Conservation (phyloP, 2,888 invertebrate species). For the Nephrotoma flavescens region DNA sequence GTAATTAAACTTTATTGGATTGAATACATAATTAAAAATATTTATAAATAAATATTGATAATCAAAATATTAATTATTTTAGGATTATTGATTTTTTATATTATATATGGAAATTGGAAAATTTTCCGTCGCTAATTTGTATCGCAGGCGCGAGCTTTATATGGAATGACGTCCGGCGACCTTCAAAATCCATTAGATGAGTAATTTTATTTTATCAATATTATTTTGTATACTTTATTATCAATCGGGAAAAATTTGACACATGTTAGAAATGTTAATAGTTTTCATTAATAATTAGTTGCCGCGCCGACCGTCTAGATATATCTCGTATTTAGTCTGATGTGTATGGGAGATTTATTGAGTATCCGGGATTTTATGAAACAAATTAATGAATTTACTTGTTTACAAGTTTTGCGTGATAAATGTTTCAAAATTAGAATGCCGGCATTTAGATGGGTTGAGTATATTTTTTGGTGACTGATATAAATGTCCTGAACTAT, state of each 20-base stretch:
- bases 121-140: too few species aligned
- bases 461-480: neutral
- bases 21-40: neutral
- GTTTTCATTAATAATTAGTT: neutral
- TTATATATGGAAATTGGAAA: neutral
- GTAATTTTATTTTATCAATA: neutral
- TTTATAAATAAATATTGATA: neutral
- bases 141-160: too few species aligned
- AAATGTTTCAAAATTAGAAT: neutral
- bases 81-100: neutral
- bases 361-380: neutral
- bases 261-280: neutral
- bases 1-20: neutral
- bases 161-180: neutral
- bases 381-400: neutral
- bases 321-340: neutral
- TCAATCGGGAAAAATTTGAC: neutral
- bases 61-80: neutral
- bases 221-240: neutral
- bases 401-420: neutral
- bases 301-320: neutral
- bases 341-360: neutral
- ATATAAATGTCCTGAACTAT: too few species aligned
- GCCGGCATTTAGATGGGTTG: neutral
- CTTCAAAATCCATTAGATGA: neutral